Base-by-base conservation (phyloP, 2,113 vertebrate species). In the Megaceryle torquata region DNA sequence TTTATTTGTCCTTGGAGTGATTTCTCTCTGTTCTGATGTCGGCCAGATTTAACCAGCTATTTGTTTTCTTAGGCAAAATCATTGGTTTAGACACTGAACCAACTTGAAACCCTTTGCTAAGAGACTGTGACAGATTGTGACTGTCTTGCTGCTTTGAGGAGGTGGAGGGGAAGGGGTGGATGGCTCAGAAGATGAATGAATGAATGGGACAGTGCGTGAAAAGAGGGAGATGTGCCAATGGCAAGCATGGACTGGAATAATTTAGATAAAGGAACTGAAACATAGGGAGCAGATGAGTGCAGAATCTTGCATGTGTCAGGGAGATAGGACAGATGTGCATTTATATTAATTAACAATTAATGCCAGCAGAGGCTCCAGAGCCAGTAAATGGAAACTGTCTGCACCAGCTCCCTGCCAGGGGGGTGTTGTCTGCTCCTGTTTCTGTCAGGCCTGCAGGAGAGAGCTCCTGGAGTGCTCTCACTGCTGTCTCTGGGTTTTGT, bases 301-400 rank as follows among this genome's bases (percentile, higher is more conserved):
- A 81, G 88, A 26, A 37, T 68, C 68, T 74, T 63, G 72, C 74
- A 10, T 64, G 86, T 77, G 60, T 35, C 76, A 69, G 65, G 65
- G 74, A 90, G 80, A 59, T 31, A n/a, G 88, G 88, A 31, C 85
- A 93, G 85, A 89, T 77, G 72, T 60, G 85, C 11, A 81, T 60
- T 84, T 39, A 59, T 77, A 80, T 86, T 80, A 89, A 93, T 93
- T 89, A 93, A 72, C 86, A 77, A 37, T 77, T 87, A 76, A 91
- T 72, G 87, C 65, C 93, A 86, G 61, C 70, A 37, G 93, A 77
- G 95, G 86, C 72, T 89, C 91, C 93, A 84, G 85, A 82, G 71
- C 77, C 24, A 11, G 48, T 33, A 69, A 67, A 63, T 85, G 89
- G 68, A 24, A 88, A 14, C 60, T 69, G 70, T 59, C 75, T 88